Evolutionary conservation across 2,888 invertebrate genomes (phyloP), one percentile per base, ranked within the genome.

Genomic region (Cephus spinipes): DNA sequence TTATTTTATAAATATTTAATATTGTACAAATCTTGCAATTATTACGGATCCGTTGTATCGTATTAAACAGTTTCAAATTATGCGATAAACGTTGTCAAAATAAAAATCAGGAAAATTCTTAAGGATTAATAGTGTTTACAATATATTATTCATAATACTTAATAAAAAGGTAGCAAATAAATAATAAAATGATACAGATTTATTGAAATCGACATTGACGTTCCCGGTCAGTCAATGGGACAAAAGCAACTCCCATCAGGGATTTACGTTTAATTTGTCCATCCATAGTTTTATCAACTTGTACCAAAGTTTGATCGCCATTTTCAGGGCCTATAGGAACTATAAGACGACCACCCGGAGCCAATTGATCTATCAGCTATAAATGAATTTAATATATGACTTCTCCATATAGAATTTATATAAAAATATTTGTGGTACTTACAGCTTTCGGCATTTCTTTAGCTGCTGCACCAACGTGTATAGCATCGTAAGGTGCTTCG

Each of bases 181-280:
- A 32, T 69, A 69, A 32, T 11, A 9, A 74, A 71, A 40, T 69
- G 40, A 15, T 76, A 82, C 83, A 84, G 82, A 77, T 81, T 88
- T 80, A 90, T 77, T 85, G 86, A 78, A 89, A 89, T 74, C 94
- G 94, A 94, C 94, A 95, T 89, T 96, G 96, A 79, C 93, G 93
- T 32, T 94, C 94, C 90, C 95, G 95, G 91, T 98, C 98, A 0
- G 99, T 99, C 73, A 99, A 93, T 0, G 99, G 99, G 68, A 99
- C 99, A 91, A 98, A 99, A 85, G 98, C 96, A 15, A 99, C 99
- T 71, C 97, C 97, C 97, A 99, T 98, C 12, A 99, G 93, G 71
- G 95, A 94, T 84, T 95, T 96, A 80, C 95, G 93, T 33, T 93
- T 93, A 6, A 98, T 94, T 55, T 94, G 93, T 11, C 99, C 99